These are phyloP conservation scores for Cerceris rybyensis DNA, from an alignment of 2,888 invertebrate genomes.

Conservation along the genomic window DNA sequence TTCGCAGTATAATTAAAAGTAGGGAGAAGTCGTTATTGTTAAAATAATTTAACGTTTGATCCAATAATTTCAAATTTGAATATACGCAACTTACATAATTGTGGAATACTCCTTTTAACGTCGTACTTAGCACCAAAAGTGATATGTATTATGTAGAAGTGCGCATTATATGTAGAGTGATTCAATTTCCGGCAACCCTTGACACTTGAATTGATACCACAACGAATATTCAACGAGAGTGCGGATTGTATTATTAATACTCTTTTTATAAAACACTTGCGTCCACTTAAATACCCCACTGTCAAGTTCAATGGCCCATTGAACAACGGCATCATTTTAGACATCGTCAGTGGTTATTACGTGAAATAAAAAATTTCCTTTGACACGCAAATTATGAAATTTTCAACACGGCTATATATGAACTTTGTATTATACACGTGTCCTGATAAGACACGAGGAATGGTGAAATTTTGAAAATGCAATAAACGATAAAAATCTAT, in stretches of 20 bases:
- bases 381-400: too few species aligned
- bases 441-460: too few species aligned
- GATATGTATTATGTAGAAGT: constrained; percentile 54
- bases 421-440: too few species aligned
- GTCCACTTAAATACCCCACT: not conserved
- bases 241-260: constrained; percentile 12
- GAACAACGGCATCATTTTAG: not conserved
- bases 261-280: constrained; percentile 23
- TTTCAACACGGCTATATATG: too few species aligned
- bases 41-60: too few species aligned
- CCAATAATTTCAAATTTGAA: too few species aligned
- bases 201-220: constrained; percentile 19
- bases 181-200: constrained; percentile 66
- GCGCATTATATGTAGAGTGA: constrained; percentile 54
- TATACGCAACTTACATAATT: too few species aligned
- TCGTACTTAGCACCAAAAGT: constrained; percentile 1
- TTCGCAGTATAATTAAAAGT: too few species aligned
- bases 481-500: too few species aligned
- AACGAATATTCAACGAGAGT: constrained; percentile 67
- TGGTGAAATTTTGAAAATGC: too few species aligned
- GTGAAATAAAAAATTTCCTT: not conserved
- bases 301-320: constrained; percentile 1
- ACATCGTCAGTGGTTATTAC: not conserved
- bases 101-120: too few species aligned
- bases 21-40: too few species aligned